Conservation (phyloP, 2,797 vertebrate species). For the Natrix natrix region DNA sequence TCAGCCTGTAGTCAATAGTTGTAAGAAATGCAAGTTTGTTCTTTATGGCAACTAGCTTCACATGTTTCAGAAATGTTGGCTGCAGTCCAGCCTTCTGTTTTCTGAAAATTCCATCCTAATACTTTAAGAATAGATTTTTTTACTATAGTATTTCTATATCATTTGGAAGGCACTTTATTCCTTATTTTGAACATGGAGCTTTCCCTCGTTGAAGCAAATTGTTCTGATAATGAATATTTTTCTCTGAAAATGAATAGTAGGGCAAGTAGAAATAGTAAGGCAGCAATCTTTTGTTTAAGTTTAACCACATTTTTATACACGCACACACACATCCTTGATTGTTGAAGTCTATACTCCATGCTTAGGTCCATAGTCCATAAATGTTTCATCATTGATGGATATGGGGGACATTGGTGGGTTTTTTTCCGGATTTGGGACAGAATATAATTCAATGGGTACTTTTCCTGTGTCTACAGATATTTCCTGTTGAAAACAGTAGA, state of each 20-base stretch:
- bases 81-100: background rate
- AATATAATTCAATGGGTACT: constrained; percentile 8
- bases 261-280: background rate
- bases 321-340: background rate
- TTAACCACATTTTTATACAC: background rate
- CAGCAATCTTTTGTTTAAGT: background rate
- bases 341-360: background rate
- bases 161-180: background rate
- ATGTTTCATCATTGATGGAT: constrained; percentile 10
- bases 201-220: background rate
- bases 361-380: background rate
- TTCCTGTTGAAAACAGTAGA: constrained; percentile 94
- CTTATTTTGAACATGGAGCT: background rate
- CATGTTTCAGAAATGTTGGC: background rate
- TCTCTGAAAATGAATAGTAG: background rate
- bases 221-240: background rate
- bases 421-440: background rate
- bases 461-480: constrained; percentile 75
- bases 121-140: background rate
- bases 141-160: background rate
- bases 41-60: background rate
- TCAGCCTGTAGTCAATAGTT: background rate
- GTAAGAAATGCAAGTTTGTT: background rate
- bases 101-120: background rate
- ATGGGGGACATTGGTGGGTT: background rate